These are phyloP conservation scores for Ruditapes philippinarum DNA, from an alignment of 1,140 invertebrate species.

Conservation along the genomic window DNA sequence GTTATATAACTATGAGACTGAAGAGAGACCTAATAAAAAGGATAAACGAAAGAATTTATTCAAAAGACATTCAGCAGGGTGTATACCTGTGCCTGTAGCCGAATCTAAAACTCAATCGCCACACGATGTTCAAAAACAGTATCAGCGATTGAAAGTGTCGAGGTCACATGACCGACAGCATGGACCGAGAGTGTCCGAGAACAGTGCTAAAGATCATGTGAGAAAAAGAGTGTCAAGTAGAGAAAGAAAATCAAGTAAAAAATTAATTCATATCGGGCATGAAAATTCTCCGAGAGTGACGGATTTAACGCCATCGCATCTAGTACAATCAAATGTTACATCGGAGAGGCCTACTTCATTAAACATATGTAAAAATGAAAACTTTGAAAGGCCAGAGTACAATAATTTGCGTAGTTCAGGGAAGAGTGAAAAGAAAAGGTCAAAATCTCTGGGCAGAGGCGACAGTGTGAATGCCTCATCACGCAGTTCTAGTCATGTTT, in stretches of 20 bases:
- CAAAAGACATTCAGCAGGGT: slow-evolving; percentile 54
- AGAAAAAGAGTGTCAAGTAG: slow-evolving; percentile 16
- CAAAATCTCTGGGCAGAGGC: slow-evolving; percentile 52
- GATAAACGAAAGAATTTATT: slow-evolving; percentile 40
- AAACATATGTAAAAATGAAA: slow-evolving; percentile 2
- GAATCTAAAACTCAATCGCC: not conserved
- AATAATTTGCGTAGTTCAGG: not conserved
- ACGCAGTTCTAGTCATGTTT: slow-evolving; percentile 18
- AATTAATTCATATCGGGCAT: not conserved
- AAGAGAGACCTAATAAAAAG: slow-evolving; percentile 33
- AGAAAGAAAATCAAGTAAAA: slow-evolving; percentile 48
- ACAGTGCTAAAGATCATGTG: not conserved
- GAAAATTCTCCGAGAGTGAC: slow-evolving; percentile 34
- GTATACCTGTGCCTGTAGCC: not conserved
- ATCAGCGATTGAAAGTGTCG: slow-evolving; percentile 24
- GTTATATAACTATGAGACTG: slow-evolving; percentile 55
- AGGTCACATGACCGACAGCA: slow-evolving; percentile 12
- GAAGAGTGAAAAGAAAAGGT: slow-evolving; percentile 42
- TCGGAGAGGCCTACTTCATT: slow-evolving; percentile 2
- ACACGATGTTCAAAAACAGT: not conserved
- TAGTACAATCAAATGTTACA: not conserved
- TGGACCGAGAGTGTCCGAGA: not conserved
- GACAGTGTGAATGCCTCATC: not conserved
- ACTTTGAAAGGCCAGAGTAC: not conserved
- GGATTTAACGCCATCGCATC: slow-evolving; percentile 35